A percentile compares a stretch with the other conserved stretches of the same genome.
Conservation (phyloP, 2,797 vertebrate genomes). For the Pantherophis vulpinus region DNA sequence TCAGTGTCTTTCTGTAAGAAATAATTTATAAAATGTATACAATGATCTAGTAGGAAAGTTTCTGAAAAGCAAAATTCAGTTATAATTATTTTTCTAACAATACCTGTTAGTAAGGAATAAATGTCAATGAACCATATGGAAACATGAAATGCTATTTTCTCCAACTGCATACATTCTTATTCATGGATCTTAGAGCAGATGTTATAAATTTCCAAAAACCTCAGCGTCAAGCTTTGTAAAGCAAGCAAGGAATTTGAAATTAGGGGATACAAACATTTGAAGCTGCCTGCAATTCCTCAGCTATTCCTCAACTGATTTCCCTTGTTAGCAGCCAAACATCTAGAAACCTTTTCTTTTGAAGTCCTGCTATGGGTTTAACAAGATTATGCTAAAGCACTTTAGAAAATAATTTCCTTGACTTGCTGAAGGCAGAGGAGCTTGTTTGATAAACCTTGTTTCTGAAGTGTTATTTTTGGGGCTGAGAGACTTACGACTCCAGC, state of each 20-base stretch:
- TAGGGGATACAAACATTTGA: slow-evolving; percentile 13
- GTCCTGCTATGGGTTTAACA: slow-evolving; percentile 19
- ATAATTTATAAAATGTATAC: not conserved
- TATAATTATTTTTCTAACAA: slow-evolving; percentile 12
- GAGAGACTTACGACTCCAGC: not conserved
- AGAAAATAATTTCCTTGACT: slow-evolving; percentile 29
- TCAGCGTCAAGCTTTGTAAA: not conserved
- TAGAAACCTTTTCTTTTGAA: not conserved
- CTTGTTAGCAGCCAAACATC: slow-evolving; percentile 2
- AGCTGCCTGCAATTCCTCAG: not conserved
- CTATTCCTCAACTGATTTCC: not conserved
- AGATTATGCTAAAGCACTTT: slow-evolving; percentile 32
- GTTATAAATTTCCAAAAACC: not conserved
- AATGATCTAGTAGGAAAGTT: accelerated
- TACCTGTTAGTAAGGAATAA: not conserved
- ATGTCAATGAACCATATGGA: not conserved
- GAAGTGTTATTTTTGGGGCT: slow-evolving; percentile 10
- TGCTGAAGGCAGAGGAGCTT: slow-evolving; percentile 28
- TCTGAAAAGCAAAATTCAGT: slow-evolving; percentile 11
- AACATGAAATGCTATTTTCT: slow-evolving; percentile 6
- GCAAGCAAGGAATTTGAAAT: slow-evolving; percentile 22
- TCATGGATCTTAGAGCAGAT: not conserved
- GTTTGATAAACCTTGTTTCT: slow-evolving; percentile 29
- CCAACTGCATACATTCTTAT: not conserved
- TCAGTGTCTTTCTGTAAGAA: not conserved